phyloP scores from a whole-genome alignment of 2,888 invertebrate species.

The Microctonus hyperodae region DNA sequence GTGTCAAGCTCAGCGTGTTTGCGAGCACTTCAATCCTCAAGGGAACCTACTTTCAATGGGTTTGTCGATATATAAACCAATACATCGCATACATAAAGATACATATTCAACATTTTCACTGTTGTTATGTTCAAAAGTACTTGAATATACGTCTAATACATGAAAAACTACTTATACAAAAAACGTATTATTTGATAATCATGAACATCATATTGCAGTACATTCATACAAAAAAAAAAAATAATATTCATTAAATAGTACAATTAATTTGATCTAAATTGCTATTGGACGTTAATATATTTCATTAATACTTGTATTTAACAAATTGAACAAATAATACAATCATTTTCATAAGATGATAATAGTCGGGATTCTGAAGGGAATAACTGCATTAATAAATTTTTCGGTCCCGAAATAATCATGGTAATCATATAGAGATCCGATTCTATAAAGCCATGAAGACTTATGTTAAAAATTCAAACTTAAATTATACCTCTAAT shows the following conservation, averaged over 20 bases:
- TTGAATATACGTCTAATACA: neutral
- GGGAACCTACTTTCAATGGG: neutral
- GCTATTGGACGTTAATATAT: neutral
- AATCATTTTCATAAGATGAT: too few relatives aligned
- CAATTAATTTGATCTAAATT: neutral
- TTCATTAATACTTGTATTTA: too few relatives aligned
- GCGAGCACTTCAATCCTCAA: conserved; percentile 3
- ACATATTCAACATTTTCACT: neutral
- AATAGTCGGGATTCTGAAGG: too few relatives aligned
- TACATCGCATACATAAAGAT: neutral
- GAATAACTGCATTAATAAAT: too few relatives aligned
- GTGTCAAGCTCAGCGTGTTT: conserved; percentile 1
- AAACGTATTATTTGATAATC: neutral
- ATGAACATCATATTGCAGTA: neutral
- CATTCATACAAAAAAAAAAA: neutral
- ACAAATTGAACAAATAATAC: too few relatives aligned
- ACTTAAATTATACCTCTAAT: neutral
- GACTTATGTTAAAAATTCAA: neutral
- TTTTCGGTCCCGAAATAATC: too few relatives aligned
- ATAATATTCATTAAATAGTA: neutral
- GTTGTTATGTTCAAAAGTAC: neutral
- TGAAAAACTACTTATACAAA: neutral
- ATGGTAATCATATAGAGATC: too few relatives aligned
- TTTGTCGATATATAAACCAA: neutral
- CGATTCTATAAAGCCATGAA: too few relatives aligned